Base-by-base conservation (phyloP, 2,113 vertebrate species). In the Gasterosteus aculeatus region DNA sequence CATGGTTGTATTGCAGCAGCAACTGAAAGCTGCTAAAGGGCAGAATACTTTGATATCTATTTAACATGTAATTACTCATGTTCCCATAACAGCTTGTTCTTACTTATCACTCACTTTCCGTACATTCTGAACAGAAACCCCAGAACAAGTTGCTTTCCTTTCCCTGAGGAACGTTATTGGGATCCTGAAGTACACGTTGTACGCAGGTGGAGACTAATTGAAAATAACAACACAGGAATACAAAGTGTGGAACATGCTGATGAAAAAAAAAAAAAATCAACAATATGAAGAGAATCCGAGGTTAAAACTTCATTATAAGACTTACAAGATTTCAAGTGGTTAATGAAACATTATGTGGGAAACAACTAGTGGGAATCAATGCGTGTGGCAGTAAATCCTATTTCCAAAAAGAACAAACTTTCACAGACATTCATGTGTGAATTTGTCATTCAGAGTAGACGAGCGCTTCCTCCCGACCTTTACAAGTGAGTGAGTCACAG, bases 391-490 rank as follows among this genome's bases (percentile, higher is more conserved):
- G 35, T 38, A 84, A 73, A 71, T 65, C 61, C n/a, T 16, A 79
- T 78, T 72, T 78, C 84, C 85, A 84, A 62, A 81, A 86, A 85
- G 74, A 85, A 80, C n/a, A 68, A 65, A 79, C 71, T 81, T 82
- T 82, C 83, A 78, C 76, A 83, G 62, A 82, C 78, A 39, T 78
- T 82, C 80, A 76, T 80, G 75, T 92, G 90, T 83, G 84, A 90
- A 78, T 81, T 42, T 85, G 88, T 90, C 85, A 88, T 31, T 84
- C 65, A 29, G 89, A 73, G 54, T n/a, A 79, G 76, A 81, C 72
- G 3, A 85, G 81, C 60, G 18, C 38, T 69, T 79, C 78, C 70
- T 78, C 64, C 66, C 31, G 82, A 87, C 80, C 87, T 86, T 89
- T 72, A 77, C 0, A 0, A 15, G 38, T 84, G 88, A 89, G 47